Evolutionary conservation across 2,797 vertebrate species (phyloP).

Genomic region (Sebastes iracundus): DNA sequence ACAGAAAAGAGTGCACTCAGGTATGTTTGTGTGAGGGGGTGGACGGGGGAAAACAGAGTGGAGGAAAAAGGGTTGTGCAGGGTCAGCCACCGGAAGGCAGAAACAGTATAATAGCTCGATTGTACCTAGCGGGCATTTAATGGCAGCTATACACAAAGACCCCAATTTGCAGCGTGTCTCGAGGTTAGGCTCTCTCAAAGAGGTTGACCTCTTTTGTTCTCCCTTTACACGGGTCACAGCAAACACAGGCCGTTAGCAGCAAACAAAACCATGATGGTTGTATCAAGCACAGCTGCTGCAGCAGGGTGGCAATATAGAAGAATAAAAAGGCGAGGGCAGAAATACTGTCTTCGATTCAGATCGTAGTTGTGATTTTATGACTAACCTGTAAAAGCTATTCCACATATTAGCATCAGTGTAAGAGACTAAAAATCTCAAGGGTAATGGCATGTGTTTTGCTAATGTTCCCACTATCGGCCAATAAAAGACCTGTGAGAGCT

Average conservation of each 20-base stretch:
- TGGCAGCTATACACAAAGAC: conserved; percentile 50
- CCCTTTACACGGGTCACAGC: conserved; percentile 12
- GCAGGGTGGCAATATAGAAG: background rate
- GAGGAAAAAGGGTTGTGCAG: background rate
- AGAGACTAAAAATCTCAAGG: background rate
- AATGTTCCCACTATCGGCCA: background rate
- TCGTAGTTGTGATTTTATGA: background rate
- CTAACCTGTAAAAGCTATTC: background rate
- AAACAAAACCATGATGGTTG: conserved; percentile 13
- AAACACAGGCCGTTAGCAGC: conserved; percentile 15
- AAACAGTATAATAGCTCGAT: conserved; percentile 31
- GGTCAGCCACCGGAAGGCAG: background rate
- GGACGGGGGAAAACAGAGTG: background rate
- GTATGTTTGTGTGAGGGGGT: background rate
- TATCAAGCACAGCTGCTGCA: background rate
- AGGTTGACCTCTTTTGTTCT: conserved; percentile 38
- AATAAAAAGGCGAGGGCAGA: background rate
- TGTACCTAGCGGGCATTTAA: conserved; percentile 41
- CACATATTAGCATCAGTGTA: background rate
- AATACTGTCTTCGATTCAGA: background rate
- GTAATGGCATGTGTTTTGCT: background rate
- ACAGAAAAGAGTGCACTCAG: background rate
- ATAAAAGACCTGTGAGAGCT: background rate
- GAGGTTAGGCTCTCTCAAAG: conserved; percentile 10
- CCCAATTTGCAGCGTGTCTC: conserved; percentile 49